Percentiles rank a stretch among this genome's conserved stretches.
Conservation (phyloP, 2,797 vertebrate species). For the Astyanax mexicanus region DNA sequence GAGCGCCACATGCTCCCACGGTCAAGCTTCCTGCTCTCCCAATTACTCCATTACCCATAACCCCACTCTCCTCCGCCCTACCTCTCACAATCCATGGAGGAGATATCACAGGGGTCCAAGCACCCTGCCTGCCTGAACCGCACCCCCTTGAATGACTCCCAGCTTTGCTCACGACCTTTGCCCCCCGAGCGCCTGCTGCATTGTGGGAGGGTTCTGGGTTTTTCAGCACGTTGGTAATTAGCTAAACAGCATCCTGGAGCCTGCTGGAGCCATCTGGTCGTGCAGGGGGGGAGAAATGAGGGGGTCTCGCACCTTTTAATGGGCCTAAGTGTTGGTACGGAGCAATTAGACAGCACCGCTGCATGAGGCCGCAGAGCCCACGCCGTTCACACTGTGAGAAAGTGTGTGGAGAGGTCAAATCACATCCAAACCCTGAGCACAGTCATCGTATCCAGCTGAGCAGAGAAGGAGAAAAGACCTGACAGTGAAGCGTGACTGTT, state of each 20-base stretch:
- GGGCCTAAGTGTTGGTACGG: constrained; percentile 72
- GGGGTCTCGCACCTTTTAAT: constrained; percentile 78
- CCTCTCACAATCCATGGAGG: constrained; percentile 29
- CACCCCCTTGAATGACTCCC: constrained; percentile 44
- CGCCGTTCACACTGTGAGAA: constrained; percentile 44
- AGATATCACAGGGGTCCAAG: constrained; percentile 36
- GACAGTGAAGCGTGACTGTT: neutral
- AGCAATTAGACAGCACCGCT: constrained; percentile 64
- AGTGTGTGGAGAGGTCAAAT: constrained; percentile 43
- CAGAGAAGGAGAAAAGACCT: constrained; percentile 8
- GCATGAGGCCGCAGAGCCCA: constrained; percentile 49
- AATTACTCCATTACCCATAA: constrained; percentile 34
- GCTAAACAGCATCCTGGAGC: constrained; percentile 72
- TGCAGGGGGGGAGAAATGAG: constrained; percentile 57
- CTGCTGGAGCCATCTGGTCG: constrained; percentile 76
- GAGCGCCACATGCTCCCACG: constrained; percentile 28
- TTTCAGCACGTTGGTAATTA: constrained; percentile 69
- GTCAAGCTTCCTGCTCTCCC: constrained; percentile 24
- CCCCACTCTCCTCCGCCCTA: constrained; percentile 35
- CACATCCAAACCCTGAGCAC: constrained; percentile 33
- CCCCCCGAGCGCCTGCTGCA: constrained; percentile 61
- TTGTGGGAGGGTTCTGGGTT: constrained; percentile 49
- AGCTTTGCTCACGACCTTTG: constrained; percentile 69
- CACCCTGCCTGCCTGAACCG: constrained; percentile 32
- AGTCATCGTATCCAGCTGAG: neutral